Evolutionary conservation across 2,888 invertebrate genomes (phyloP).

Genomic region (Eupithecia exiguata): DNA sequence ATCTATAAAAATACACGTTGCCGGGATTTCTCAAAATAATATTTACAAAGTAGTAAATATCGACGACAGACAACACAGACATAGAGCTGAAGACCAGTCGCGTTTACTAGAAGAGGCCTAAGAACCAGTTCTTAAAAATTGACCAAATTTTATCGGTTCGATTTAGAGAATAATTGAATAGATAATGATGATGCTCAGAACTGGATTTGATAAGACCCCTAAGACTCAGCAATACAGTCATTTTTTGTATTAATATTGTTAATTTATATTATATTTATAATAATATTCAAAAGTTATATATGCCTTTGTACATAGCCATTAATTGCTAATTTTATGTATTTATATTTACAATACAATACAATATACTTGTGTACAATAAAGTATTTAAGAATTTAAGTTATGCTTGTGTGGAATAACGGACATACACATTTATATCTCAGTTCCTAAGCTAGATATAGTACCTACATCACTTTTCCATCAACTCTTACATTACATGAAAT

Average conservation of each 20-base stretch:
- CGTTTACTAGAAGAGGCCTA: not conserved
- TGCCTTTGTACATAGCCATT: no score
- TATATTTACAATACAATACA: no score
- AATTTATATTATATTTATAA: not conserved
- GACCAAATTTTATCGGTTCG: not conserved
- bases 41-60: not conserved
- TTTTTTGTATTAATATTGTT: not conserved
- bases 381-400: not conserved
- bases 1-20: constrained; percentile 17
- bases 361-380: no score
- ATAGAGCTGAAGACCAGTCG: not conserved
- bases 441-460: not conserved
- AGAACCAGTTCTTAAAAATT: not conserved
- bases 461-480: constrained; percentile 24
- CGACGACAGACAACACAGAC: not conserved
- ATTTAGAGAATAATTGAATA: not conserved
- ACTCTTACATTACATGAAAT: constrained; percentile 24
- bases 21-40: not conserved
- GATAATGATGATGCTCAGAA: not conserved
- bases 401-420: not conserved
- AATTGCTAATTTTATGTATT: no score
- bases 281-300: no score
- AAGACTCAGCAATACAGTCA: not conserved
- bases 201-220: not conserved
- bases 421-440: not conserved